phyloP scores from a whole-genome alignment of 2,797 vertebrate genomes.

The Artibeus jamaicensis region DNA sequence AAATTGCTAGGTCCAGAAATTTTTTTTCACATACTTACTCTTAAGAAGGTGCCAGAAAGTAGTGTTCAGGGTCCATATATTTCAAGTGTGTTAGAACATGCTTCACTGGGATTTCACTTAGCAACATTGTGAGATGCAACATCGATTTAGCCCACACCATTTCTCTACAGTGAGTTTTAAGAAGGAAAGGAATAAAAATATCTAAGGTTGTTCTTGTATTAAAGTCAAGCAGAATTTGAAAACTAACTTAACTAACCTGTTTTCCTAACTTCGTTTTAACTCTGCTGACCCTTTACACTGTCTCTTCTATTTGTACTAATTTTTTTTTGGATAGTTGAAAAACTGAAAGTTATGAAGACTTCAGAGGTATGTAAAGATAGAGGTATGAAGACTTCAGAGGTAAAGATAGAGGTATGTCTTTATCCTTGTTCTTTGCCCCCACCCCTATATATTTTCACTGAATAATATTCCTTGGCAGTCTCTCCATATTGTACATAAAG shows the following conservation, averaged over 20 bases:
- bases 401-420: background rate
- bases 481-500: background rate
- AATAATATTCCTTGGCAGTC: background rate
- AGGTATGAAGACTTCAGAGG: background rate
- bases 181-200: background rate
- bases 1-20: background rate
- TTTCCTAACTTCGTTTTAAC: slow-evolving; percentile 3
- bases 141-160: background rate
- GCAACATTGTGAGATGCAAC: background rate
- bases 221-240: background rate
- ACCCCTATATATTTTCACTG: background rate
- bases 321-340: background rate
- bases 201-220: background rate
- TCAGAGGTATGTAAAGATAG: background rate
- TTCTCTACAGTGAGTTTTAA: slow-evolving; percentile 7
- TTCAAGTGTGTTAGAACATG: background rate
- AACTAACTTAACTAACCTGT: background rate
- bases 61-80: background rate
- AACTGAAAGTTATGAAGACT: background rate
- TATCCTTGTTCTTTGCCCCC: background rate
- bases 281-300: background rate
- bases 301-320: background rate
- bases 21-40: slow-evolving; percentile 11
- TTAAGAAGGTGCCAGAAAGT: background rate
- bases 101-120: slow-evolving; percentile 1